Conservation (phyloP, 2,113 vertebrate genomes). For the Trinectes maculatus region DNA sequence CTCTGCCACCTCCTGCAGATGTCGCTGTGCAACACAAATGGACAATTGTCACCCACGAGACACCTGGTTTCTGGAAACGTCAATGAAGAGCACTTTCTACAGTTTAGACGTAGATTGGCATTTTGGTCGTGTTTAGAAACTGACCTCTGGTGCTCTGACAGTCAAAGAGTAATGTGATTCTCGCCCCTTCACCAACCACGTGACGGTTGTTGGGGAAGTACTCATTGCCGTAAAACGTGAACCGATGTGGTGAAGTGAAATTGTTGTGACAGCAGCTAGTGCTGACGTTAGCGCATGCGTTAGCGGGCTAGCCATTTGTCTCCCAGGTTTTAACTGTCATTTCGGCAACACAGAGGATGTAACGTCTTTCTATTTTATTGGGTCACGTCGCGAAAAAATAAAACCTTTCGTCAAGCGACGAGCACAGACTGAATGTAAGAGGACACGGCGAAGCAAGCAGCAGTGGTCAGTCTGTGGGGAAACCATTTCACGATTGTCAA, state of each 20-base stretch:
- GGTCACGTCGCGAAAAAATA: neutral
- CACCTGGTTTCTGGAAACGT: neutral
- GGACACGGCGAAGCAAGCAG: constrained; percentile 4
- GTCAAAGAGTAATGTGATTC: neutral
- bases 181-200: neutral
- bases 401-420: neutral
- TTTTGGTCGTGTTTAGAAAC: neutral
- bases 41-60: neutral
- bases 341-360: constrained; percentile 51
- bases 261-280: constrained; percentile 36
- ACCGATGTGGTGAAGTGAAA: constrained; percentile 21
- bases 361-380: neutral
- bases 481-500: constrained; percentile 76
- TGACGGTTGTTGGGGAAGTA: constrained; percentile 26
- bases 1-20: neutral
- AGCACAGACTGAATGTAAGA: constrained; percentile 8
- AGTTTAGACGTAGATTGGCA: accelerated
- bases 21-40: constrained; percentile 1
- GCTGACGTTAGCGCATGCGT: constrained; percentile 60
- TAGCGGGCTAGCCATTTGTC: constrained; percentile 55
- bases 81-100: neutral
- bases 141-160: neutral
- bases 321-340: constrained; percentile 42
- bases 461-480: constrained; percentile 35
- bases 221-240: constrained; percentile 42